A percentile compares a stretch with the other conserved stretches of the same genome.
Evolutionary conservation across 2,797 vertebrate genomes (phyloP).

Genomic region (Helicolenus hilgendorfi): DNA sequence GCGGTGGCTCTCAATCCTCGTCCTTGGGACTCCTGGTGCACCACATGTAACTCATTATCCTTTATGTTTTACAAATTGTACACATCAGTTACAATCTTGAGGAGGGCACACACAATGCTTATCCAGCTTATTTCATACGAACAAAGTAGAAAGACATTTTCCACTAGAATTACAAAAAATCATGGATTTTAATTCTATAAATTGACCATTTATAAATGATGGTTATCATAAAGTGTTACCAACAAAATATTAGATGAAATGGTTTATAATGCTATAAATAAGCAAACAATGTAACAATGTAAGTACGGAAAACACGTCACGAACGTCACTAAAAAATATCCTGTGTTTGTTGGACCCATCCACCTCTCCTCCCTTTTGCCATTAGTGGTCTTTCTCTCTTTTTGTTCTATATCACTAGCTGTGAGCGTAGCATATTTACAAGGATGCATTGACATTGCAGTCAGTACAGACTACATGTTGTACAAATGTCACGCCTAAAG

Average conservation of each 20-base stretch:
- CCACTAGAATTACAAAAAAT: neutral
- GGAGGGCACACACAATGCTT: neutral
- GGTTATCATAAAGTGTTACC: too few relatives aligned
- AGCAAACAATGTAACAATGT: neutral
- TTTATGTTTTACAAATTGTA: conserved; percentile 48
- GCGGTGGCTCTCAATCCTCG: conserved; percentile 22
- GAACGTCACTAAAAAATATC: too few relatives aligned
- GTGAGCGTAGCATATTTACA: neutral
- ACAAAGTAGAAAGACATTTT: neutral
- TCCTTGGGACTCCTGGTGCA: conserved; percentile 10
- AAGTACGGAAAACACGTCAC: too few relatives aligned
- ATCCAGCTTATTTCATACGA: neutral
- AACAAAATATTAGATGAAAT: neutral
- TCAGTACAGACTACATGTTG: neutral
- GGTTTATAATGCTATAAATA: neutral
- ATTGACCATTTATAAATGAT: too few relatives aligned
- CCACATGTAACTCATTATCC: conserved; percentile 29
- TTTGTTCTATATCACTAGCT: neutral
- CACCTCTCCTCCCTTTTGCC: too few relatives aligned
- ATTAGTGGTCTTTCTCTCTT: too few relatives aligned
- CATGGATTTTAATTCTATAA: neutral
- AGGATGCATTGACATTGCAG: neutral
- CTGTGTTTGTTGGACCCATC: too few relatives aligned
- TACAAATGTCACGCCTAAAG: neutral
- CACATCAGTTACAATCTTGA: conserved; percentile 38